A percentile compares a stretch with the other conserved stretches of the same genome.
Conservation (phyloP, 2,113 vertebrate genomes). For the Pelecanoides urinatrix region DNA sequence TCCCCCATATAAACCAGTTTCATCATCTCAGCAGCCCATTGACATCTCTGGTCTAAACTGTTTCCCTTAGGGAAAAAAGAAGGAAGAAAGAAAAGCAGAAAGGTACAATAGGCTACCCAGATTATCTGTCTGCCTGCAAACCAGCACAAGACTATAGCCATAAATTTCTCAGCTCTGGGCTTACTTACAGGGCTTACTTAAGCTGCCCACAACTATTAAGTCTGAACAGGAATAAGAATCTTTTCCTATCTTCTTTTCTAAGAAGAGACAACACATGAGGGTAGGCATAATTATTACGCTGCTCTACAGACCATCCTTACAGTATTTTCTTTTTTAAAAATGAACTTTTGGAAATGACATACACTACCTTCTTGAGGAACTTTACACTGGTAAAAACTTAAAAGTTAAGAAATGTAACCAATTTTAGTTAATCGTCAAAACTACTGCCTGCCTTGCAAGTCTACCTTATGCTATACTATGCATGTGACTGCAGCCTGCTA, state of each 20-base stretch:
- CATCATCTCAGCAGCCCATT: neutral
- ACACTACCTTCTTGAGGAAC: neutral
- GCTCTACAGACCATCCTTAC: neutral
- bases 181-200: neutral
- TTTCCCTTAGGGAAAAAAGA: neutral
- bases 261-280: neutral
- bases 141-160: neutral
- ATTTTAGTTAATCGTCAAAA: neutral
- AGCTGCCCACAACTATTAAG: neutral
- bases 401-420: neutral
- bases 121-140: neutral
- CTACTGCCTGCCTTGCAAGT: neutral
- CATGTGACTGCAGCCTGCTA: neutral
- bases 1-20: neutral
- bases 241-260: neutral
- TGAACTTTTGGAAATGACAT: neutral
- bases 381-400: neutral
- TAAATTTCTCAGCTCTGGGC: neutral
- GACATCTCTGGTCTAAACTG: neutral
- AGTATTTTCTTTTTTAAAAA: neutral
- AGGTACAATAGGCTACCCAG: neutral
- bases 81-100: neutral
- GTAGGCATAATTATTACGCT: neutral
- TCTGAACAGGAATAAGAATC: neutral
- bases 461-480: neutral